Conservation (phyloP, 1,140 invertebrate genomes). For the Chlorops oryzae region DNA sequence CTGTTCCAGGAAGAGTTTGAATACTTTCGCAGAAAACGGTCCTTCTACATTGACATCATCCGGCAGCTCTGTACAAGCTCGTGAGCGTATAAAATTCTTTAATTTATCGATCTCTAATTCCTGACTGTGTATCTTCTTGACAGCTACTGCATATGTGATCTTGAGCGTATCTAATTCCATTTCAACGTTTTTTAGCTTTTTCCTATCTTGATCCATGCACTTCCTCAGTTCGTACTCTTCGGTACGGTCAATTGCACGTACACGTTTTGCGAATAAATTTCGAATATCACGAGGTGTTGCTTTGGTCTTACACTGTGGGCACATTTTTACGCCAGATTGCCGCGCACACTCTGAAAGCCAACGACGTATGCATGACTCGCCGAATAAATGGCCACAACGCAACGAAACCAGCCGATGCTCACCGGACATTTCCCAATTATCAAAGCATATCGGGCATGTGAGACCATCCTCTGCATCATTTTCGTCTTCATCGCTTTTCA, state of each 20-base stretch:
- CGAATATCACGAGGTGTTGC: constrained; percentile 68
- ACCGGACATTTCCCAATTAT: constrained; percentile 78
- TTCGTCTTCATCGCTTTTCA: background rate
- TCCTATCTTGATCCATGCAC: constrained; percentile 51
- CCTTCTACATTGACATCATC: constrained; percentile 1
- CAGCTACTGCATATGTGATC: constrained; percentile 52
- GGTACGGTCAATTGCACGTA: constrained; percentile 59
- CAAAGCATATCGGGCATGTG: constrained; percentile 81
- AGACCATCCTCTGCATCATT: constrained; percentile 58
- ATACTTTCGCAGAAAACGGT: constrained; percentile 9
- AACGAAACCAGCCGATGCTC: constrained; percentile 74
- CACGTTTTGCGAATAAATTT: constrained; percentile 61
- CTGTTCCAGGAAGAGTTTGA: constrained; percentile 55
- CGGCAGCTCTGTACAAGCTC: constrained; percentile 9
- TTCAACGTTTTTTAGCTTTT: constrained; percentile 47
- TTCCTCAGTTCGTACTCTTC: constrained; percentile 56
- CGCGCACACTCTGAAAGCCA: constrained; percentile 59
- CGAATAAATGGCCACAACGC: constrained; percentile 88
- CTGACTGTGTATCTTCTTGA: constrained; percentile 19
- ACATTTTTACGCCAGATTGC: constrained; percentile 52
- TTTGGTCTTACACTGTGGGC: constrained; percentile 83
- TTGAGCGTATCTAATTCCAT: constrained; percentile 52
- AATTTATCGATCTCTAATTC: constrained; percentile 28
- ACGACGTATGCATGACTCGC: constrained; percentile 70
- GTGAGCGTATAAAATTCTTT: constrained; percentile 18